Percentiles rank a stretch among this genome's conserved stretches.
Conservation (phyloP, 2,113 vertebrate genomes). For the Perca schrenkii region DNA sequence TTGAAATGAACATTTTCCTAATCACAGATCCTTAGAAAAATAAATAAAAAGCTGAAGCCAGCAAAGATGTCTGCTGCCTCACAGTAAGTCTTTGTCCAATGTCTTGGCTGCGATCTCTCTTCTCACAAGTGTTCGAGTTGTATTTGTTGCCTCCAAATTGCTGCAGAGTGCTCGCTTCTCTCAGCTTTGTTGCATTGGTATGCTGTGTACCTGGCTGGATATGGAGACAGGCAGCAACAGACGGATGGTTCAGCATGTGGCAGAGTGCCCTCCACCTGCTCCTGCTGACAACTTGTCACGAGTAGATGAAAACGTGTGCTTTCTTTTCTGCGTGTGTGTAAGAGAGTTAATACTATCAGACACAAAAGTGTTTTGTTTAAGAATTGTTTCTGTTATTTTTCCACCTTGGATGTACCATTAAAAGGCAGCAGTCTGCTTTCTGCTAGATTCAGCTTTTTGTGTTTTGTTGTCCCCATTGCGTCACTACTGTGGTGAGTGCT, state of each 20-base stretch:
- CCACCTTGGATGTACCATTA: constrained; percentile 4
- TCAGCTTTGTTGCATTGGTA: constrained; percentile 34
- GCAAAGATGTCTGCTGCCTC: constrained; percentile 50
- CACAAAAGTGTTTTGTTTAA: constrained; percentile 14
- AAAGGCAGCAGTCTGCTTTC: constrained; percentile 10
- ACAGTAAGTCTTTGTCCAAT: constrained; percentile 48
- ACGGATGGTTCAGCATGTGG: constrained; percentile 74
- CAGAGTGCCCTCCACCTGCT: constrained; percentile 72
- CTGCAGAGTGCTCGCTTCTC: constrained; percentile 29
- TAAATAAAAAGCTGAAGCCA: constrained; percentile 20
- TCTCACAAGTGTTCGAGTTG: constrained; percentile 27
- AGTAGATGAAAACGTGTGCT: constrained; percentile 36
- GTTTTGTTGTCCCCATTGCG: constrained; percentile 5
- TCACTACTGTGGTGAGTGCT: background rate
- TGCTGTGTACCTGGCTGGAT: constrained; percentile 52
- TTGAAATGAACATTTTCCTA: constrained; percentile 47
- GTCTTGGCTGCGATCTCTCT: constrained; percentile 36
- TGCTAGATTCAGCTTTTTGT: constrained; percentile 10
- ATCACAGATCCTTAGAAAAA: constrained; percentile 26
- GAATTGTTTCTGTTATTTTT: background rate
- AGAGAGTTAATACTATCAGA: background rate
- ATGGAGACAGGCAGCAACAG: constrained; percentile 64
- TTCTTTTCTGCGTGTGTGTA: constrained; percentile 5
- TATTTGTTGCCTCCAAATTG: constrained; percentile 13
- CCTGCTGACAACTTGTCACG: constrained; percentile 65